Evolutionary conservation across 2,113 vertebrate species (phyloP).

Genomic region (Parus major): DNA sequence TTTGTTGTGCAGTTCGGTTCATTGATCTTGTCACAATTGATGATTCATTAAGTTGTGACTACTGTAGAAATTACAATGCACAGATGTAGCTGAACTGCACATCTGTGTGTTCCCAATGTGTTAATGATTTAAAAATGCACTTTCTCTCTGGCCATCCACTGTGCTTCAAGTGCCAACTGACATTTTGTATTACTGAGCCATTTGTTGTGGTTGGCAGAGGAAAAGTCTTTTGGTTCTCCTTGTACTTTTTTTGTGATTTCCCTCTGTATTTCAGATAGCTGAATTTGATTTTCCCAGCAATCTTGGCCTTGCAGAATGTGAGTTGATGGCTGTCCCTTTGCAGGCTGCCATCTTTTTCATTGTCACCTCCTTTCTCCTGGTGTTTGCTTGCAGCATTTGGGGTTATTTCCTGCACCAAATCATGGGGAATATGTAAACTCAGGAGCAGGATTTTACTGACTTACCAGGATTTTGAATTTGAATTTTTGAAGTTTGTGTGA

Average conservation of each 20-base stretch:
- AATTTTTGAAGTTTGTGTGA: not conserved
- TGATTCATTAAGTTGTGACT: conserved; percentile 74
- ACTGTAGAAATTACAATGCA: conserved; percentile 65
- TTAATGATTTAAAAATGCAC: conserved; percentile 60
- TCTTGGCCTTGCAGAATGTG: not conserved
- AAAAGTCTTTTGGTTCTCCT: conserved; percentile 27
- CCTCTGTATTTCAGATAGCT: not conserved
- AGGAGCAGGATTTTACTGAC: not conserved
- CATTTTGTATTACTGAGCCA: conserved; percentile 25
- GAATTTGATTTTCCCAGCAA: not conserved
- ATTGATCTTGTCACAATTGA: conserved; percentile 72
- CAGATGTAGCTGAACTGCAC: conserved; percentile 67
- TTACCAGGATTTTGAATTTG: not conserved
- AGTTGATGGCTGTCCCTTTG: not conserved
- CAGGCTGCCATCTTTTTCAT: not conserved
- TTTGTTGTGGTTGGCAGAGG: conserved; percentile 36
- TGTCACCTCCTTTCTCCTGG: not conserved
- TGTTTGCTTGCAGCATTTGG: not conserved
- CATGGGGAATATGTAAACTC: not conserved
- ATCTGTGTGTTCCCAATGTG: conserved; percentile 64
- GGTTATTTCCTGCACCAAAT: not conserved
- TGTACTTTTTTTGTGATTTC: not conserved
- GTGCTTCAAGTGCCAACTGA: conserved; percentile 55
- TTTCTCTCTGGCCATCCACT: conserved; percentile 53
- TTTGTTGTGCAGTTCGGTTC: conserved; percentile 67